phyloP scores from a whole-genome alignment of 2,113 vertebrate species.

The Trogon melanurus region DNA sequence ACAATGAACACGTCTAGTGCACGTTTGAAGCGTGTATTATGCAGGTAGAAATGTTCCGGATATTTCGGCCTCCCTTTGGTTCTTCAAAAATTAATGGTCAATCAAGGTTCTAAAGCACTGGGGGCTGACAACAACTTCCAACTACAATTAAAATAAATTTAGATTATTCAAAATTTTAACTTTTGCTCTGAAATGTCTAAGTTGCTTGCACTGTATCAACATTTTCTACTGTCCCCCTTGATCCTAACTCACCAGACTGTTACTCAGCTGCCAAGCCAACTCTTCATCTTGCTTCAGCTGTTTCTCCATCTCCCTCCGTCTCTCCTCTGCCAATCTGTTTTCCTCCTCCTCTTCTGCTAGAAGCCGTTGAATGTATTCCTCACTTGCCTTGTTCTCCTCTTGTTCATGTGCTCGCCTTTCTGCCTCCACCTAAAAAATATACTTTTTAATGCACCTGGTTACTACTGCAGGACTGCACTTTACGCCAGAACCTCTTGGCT shows the following conservation, averaged over 20 bases:
- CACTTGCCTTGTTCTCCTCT: slow-evolving; percentile 86
- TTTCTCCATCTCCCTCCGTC: slow-evolving; percentile 71
- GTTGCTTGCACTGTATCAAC: background rate
- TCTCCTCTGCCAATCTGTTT: slow-evolving; percentile 73
- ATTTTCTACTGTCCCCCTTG: background rate
- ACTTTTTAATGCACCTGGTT: background rate
- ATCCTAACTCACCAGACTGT: slow-evolving; percentile 80
- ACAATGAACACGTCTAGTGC: background rate
- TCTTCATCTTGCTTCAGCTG: slow-evolving; percentile 86
- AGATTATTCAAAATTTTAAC: background rate
- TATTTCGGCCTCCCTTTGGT: background rate
- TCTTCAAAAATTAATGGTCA: background rate
- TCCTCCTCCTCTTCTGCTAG: slow-evolving; percentile 85
- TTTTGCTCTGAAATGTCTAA: background rate
- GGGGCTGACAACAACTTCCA: background rate
- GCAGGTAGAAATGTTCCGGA: background rate
- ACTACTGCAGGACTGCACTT: background rate
- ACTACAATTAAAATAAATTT: background rate
- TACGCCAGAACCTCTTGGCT: background rate
- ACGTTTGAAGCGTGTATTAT: background rate
- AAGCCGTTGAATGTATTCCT: slow-evolving; percentile 86
- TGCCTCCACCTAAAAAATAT: slow-evolving; percentile 79
- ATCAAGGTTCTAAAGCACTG: background rate
- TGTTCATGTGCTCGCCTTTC: slow-evolving; percentile 84
- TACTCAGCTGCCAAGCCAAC: slow-evolving; percentile 83